Evolutionary conservation across 2,797 vertebrate species (phyloP).

Genomic region (Taeniopygia guttata): DNA sequence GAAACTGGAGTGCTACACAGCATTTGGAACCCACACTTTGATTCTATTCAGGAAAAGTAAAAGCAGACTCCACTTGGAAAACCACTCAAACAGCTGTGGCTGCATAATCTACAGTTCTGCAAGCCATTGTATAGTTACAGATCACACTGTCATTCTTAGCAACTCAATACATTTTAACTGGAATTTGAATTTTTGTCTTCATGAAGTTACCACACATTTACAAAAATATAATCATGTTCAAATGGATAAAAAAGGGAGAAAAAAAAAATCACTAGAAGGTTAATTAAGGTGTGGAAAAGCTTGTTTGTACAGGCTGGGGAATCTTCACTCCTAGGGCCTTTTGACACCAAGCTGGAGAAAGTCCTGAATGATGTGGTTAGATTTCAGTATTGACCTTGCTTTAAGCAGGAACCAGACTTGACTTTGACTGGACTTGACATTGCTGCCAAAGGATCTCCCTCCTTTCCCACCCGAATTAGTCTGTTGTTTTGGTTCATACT

Average conservation of each 20-base stretch:
- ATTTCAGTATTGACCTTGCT: not conserved
- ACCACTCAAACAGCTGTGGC: not conserved
- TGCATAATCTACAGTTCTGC: not conserved
- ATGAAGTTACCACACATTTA: not conserved
- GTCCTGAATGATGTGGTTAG: not conserved
- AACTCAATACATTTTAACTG: not conserved
- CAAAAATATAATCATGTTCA: not conserved
- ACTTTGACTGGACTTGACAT: not conserved
- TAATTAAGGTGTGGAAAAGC: not conserved
- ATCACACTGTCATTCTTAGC: not conserved
- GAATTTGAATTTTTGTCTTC: not conserved
- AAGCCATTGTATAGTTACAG: not conserved
- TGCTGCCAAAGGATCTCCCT: not conserved
- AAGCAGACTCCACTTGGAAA: not conserved
- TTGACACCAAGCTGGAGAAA: not conserved
- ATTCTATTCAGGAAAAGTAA: not conserved
- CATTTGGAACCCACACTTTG: not conserved
- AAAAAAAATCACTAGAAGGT: not conserved
- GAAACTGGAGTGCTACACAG: not conserved
- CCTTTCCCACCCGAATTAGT: not conserved
- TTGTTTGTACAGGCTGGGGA: not conserved
- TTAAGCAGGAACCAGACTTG: not conserved
- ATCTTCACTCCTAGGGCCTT: not conserved
- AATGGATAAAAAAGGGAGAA: not conserved
- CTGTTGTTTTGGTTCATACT: not conserved